These are phyloP conservation scores for Mythimna loreyi DNA, from an alignment of 2,888 invertebrate species.

Conservation along the genomic window DNA sequence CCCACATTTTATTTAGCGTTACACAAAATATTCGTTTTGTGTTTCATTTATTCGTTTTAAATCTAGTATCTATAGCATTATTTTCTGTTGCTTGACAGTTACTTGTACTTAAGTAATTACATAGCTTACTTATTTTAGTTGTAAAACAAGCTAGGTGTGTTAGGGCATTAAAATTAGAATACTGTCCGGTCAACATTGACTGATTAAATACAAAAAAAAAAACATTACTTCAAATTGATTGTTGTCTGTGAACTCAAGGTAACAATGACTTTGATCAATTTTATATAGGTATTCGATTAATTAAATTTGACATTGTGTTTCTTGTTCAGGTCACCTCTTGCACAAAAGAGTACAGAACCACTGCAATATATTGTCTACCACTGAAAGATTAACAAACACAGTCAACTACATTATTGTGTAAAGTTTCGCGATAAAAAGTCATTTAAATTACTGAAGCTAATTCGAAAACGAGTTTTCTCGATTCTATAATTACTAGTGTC, in stretches of 20 bases:
- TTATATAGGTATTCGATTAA: conserved; percentile 3
- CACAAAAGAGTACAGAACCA: neutral
- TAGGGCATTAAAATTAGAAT: neutral
- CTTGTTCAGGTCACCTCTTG: neutral
- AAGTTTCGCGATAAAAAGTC: neutral
- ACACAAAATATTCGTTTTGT: conserved; percentile 10
- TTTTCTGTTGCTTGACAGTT: neutral
- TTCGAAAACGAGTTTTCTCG: conserved; percentile 50
- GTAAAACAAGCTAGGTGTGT: neutral
- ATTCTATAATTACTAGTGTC: no score
- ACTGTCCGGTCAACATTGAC: neutral
- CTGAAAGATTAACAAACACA: neutral
- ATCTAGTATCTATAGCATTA: neutral
- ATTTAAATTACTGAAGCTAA: conserved; percentile 22
- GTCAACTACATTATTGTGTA: neutral
- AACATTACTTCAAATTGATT: conserved; percentile 20
- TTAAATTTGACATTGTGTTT: neutral
- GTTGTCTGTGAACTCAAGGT: conserved; percentile 31
- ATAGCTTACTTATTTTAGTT: neutral
- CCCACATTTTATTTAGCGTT: conserved; percentile 28
- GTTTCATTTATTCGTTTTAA: conserved; percentile 9
- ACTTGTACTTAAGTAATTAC: neutral
- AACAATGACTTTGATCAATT: conserved; percentile 27
- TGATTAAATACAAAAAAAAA: neutral
- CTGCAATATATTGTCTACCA: neutral